Conservation (phyloP, 1,140 invertebrate genomes). For the Harlomillsia oculata region DNA sequence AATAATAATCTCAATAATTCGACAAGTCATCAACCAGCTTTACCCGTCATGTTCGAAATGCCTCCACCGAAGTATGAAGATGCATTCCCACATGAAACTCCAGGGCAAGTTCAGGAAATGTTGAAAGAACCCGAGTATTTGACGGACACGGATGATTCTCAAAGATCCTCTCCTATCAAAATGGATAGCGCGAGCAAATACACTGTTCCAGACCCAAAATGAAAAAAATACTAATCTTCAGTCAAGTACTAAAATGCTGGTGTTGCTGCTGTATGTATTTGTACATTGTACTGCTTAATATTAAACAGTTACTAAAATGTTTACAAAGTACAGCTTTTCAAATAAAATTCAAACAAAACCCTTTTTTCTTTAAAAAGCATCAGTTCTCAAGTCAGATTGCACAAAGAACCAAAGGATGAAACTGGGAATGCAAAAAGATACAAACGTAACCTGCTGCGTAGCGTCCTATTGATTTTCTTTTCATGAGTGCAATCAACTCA, state of each 20-base stretch:
- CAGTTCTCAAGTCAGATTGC: too few relatives aligned
- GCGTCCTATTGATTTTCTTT: too few relatives aligned
- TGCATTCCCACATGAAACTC: constrained; percentile 31
- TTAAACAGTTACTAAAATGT: background rate
- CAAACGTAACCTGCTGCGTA: too few relatives aligned
- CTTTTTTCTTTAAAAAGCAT: too few relatives aligned
- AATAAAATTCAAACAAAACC: too few relatives aligned
- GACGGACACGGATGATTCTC: background rate
- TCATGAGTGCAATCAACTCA: too few relatives aligned
- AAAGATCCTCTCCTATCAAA: too few relatives aligned
- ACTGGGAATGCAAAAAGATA: too few relatives aligned
- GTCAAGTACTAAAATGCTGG: background rate
- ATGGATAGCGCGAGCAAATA: too few relatives aligned
- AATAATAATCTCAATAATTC: background rate
- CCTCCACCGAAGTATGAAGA: constrained; percentile 31
- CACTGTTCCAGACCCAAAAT: too few relatives aligned
- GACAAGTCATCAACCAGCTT: background rate
- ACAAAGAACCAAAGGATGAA: too few relatives aligned
- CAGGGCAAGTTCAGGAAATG: constrained; percentile 34
- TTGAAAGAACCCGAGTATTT: constrained; percentile 27
- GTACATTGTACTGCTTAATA: background rate
- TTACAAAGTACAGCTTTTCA: too few relatives aligned
- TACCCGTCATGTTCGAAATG: constrained; percentile 22
- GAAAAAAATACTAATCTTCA: background rate
- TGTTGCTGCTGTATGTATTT: background rate